Percentiles rank a stretch among this genome's conserved stretches.
Conservation (phyloP, 2,113 vertebrate species). For the Burhinus oedicnemus region DNA sequence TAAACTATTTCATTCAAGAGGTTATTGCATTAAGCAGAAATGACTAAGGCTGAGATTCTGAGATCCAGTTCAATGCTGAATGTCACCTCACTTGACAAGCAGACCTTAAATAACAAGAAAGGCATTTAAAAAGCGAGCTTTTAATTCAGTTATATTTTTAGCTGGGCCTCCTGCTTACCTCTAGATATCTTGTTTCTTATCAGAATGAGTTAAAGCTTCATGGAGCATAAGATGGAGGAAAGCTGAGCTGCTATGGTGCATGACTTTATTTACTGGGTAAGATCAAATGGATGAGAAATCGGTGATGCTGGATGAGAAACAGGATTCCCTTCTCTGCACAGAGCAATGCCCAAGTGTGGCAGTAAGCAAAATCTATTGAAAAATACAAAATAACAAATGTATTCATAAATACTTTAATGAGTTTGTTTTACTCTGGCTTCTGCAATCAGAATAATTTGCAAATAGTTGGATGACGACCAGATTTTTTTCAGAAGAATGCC, state of each 20-base stretch:
- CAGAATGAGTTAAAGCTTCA: conserved; percentile 5
- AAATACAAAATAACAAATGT: not conserved
- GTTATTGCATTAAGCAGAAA: conserved; percentile 62
- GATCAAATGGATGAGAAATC: not conserved
- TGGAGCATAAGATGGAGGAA: not conserved
- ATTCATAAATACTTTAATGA: not conserved
- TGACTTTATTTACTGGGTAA: not conserved
- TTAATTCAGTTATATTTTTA: conserved; percentile 17
- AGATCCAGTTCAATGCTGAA: conserved; percentile 30
- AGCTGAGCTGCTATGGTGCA: not conserved
- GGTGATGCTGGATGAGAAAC: not conserved
- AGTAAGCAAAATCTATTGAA: not conserved
- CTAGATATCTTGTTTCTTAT: conserved; percentile 10
- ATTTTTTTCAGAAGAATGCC: conserved; percentile 1
- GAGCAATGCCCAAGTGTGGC: not conserved
- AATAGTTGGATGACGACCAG: conserved; percentile 45
- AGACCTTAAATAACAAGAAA: conserved; percentile 33
- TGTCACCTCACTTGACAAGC: conserved; percentile 33
- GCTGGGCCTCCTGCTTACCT: not conserved
- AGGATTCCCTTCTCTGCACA: not conserved
- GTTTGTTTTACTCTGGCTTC: conserved; percentile 34
- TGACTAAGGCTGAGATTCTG: conserved; percentile 29
- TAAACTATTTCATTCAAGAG: conserved; percentile 59
- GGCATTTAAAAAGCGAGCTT: conserved; percentile 1
- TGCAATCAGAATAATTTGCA: conserved; percentile 19